Evolutionary conservation across 1,140 invertebrate species (phyloP), one percentile per base, ranked within the genome.

Genomic region (Diplogasteroides magnus): DNA sequence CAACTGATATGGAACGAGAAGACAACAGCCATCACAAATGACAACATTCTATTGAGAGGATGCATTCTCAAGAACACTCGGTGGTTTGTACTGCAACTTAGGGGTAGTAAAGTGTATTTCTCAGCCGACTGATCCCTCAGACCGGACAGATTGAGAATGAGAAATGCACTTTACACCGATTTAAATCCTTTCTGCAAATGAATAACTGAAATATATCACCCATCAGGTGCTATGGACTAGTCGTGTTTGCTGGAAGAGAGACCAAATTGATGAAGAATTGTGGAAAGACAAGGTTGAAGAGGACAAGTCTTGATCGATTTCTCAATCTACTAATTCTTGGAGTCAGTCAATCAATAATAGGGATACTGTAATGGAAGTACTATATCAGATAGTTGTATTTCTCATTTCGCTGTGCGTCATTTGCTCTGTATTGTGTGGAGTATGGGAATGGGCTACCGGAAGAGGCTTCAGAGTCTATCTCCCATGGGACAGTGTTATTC

Each of bases 191-290:
- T n/a, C n/a, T n/a, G n/a, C n/a, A n/a, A n/a, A n/a, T n/a, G n/a
- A n/a, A n/a, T n/a, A n/a, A n/a, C n/a, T n/a, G n/a, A n/a, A n/a
- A n/a, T n/a, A n/a, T n/a, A n/a, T n/a, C n/a, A n/a, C n/a, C n/a
- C n/a, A n/a, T 31, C 64, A 71, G 69, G 69, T 97, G 94, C 87
- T 97, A 96, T 84, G 94, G 94, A 69, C 89, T 97, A 57, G 94
- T 97, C 37, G 89, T 97, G 82, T 97, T 97, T 87, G 94, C 93
- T 78, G 94, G 96, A 78, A 91, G 92, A 85, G 97, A 99, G 85
- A 97, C 95, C 61, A 99, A 99, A 86, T 87, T 99, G 32, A 99
- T 99, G 96, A 95, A 97, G 88, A 99, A 99, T 86, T 94, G 92
- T 81, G 97, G 97, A 69, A 97, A 97, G 86, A 96, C 94, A 29